phyloP scores from a whole-genome alignment of 2,888 invertebrate genomes.

The Drosophila fulvimacula region DNA sequence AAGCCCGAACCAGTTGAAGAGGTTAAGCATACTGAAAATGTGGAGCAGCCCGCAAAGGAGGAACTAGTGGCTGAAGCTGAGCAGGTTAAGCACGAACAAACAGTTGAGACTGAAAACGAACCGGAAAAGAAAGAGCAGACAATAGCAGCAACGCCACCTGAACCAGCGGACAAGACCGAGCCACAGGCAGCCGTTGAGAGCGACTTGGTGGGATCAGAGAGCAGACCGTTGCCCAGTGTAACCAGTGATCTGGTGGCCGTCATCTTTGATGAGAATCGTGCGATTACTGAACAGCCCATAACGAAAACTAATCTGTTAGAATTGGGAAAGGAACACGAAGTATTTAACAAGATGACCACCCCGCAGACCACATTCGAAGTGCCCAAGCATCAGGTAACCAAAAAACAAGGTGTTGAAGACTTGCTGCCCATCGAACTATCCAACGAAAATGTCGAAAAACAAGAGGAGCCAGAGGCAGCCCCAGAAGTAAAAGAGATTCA shows the following conservation, averaged over 20 bases:
- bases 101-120: background rate
- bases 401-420: slow-evolving; percentile 70
- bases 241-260: slow-evolving; percentile 59
- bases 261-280: slow-evolving; percentile 54
- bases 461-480: slow-evolving; percentile 18
- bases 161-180: background rate
- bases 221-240: slow-evolving; percentile 44
- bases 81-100: background rate
- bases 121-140: background rate
- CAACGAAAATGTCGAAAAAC: slow-evolving; percentile 8
- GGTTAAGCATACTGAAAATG: background rate
- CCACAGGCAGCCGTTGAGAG: slow-evolving; percentile 18
- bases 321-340: slow-evolving; percentile 62
- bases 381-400: slow-evolving; percentile 70
- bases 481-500: slow-evolving; percentile 12
- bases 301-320: slow-evolving; percentile 54
- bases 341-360: slow-evolving; percentile 26
- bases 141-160: background rate
- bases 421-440: slow-evolving; percentile 41
- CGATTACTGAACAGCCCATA: slow-evolving; percentile 65
- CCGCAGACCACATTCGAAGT: slow-evolving; percentile 46
- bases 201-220: slow-evolving; percentile 22
- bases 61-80: background rate
- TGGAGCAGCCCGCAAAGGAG: background rate
- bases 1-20: background rate